Conservation (phyloP, 2,888 invertebrate species). For the Cyrtodaria siliqua region DNA sequence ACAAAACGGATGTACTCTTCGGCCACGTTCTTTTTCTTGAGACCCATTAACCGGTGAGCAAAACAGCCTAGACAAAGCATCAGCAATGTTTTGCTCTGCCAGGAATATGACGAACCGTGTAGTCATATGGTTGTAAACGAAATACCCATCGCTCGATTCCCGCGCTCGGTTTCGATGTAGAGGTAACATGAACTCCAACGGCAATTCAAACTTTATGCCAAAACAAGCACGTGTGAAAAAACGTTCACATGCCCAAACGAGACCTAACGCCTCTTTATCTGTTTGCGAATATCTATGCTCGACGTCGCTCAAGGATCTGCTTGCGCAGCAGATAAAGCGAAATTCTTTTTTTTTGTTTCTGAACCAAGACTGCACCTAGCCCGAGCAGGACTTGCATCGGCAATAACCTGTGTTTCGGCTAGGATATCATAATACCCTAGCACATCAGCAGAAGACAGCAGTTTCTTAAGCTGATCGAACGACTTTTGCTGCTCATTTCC, state of each 20-base stretch:
- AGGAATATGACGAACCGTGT: constrained; percentile 37
- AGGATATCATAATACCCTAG: constrained; percentile 23
- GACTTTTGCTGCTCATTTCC: constrained; percentile 28
- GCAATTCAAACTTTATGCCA: constrained; percentile 14
- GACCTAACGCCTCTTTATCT: constrained; percentile 40
- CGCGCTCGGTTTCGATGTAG: constrained; percentile 66
- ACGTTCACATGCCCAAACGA: constrained; percentile 70
- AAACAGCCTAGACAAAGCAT: constrained; percentile 36
- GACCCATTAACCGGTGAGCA: neutral
- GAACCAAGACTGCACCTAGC: constrained; percentile 42
- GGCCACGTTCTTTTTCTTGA: neutral
- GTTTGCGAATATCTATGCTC: constrained; percentile 58
- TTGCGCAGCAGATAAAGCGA: constrained; percentile 50
- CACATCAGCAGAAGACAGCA: constrained; percentile 14
- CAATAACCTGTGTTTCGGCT: constrained; percentile 19
- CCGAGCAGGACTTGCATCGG: constrained; percentile 55
- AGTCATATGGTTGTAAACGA: constrained; percentile 58
- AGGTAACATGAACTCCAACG: constrained; percentile 63
- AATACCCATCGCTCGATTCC: constrained; percentile 70
- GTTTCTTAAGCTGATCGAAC: constrained; percentile 25
- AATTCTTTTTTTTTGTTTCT: constrained; percentile 42
- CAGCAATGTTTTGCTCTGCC: constrained; percentile 45
- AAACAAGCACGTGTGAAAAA: constrained; percentile 44
- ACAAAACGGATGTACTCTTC: constrained; percentile 30
- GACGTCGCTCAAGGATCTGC: constrained; percentile 32